These are phyloP conservation scores for Mormyrus lacerda DNA, from an alignment of 2,113 vertebrate genomes.

Conservation along the genomic window DNA sequence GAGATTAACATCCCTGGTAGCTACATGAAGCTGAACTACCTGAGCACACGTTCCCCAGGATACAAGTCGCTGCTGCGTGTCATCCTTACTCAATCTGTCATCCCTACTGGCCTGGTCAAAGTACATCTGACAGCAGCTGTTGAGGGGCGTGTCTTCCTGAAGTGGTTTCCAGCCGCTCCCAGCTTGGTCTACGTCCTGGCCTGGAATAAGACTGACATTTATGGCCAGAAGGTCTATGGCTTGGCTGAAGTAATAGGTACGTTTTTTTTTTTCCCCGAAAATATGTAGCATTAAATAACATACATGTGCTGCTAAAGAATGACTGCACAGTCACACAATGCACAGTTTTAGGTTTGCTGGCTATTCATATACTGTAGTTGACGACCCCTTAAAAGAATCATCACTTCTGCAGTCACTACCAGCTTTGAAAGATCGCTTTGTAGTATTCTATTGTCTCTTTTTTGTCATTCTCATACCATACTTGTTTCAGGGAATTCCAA, in stretches of 20 bases:
- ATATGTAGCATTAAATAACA: not conserved
- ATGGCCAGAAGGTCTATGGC: slow-evolving; percentile 91
- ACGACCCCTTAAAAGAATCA: not conserved
- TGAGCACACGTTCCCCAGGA: slow-evolving; percentile 86
- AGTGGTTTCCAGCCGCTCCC: slow-evolving; percentile 85
- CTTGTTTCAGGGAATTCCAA: not conserved
- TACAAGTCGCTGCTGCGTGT: slow-evolving; percentile 87
- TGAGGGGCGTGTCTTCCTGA: slow-evolving; percentile 84
- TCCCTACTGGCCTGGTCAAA: slow-evolving; percentile 77
- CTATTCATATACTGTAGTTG: not conserved
- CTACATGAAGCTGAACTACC: slow-evolving; percentile 85
- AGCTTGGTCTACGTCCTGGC: slow-evolving; percentile 83
- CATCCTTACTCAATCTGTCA: slow-evolving; percentile 76
- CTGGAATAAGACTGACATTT: slow-evolving; percentile 98
- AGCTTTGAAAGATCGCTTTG: not conserved
- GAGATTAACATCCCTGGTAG: slow-evolving; percentile 86
- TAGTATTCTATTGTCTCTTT: not conserved
- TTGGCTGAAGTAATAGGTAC: slow-evolving; percentile 83
- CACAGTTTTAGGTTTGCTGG: not conserved
- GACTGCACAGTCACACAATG: not conserved
- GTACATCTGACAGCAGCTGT: slow-evolving; percentile 84
- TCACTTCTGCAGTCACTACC: not conserved
- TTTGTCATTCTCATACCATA: not conserved
- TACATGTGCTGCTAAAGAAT: not conserved
- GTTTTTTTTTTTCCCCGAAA: slow-evolving; percentile 38